Evolutionary conservation across 2,113 vertebrate species (phyloP), one percentile per base, ranked within the genome.

Genomic region (Macrotis lagotis): DNA sequence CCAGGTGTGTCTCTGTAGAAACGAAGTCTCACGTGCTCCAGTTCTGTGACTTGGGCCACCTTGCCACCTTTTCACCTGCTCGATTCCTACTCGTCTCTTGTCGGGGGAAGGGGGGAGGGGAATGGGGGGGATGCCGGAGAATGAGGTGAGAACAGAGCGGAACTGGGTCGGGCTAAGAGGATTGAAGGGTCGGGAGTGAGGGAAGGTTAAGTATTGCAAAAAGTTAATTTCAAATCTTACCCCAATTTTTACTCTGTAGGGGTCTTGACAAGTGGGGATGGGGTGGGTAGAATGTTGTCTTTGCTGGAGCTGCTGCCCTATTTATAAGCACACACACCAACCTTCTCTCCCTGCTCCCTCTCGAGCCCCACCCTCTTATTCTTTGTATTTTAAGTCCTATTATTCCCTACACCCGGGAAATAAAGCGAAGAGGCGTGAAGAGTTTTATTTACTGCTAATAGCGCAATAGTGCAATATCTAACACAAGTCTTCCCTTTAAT

Each of bases 401-500:
- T 94, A 91, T 94, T 94, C 66, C 50, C 89, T n/a, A 93, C 94
- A 95, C 93, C 50, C 83, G 9, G 31, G 49, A 89, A 93, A 96
- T 88, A 94, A 74, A 95, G 94, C 94, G 89, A 44, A 94, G 94
- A 94, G 95, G 88, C 92, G 88, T 3, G 91, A 90, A 94, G 96
- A 95, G 94, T 97, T 96, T 97, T 93, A 89, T 93, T 95, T 95
- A 95, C 96, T 94, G 97, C 12, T 90, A 83, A 48, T 91, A 48
- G 83, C 89, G 94, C 95, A 92, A 89, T 90, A 96, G 96, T 88
- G 94, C 94, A 48, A 94, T 94, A 96, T 92, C 97, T 95, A 96
- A 95, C 93, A 98, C 97, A 94, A 97, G 96, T 74, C 88, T 51
- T 90, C 83, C 94, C 95, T 95, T 95, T 49, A 96, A 98, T 95